A percentile compares a stretch with the other conserved stretches of the same genome.
phyloP scores from a whole-genome alignment of 1,140 invertebrate species.

The Penaeus chinensis region DNA sequence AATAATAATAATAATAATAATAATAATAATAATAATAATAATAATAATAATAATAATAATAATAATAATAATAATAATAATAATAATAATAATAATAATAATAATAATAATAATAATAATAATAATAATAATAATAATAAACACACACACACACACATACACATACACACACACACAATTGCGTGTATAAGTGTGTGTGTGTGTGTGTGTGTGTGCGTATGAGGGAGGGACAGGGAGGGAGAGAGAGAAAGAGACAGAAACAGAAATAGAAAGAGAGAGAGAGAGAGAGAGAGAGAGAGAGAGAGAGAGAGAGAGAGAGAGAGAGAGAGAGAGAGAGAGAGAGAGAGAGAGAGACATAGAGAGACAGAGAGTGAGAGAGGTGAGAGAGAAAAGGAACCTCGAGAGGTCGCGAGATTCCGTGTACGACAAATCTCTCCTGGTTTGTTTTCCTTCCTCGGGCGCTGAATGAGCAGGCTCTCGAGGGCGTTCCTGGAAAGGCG shows the following conservation, averaged over 20 bases:
- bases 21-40: too few species aligned
- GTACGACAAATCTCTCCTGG: slow-evolving; percentile 13
- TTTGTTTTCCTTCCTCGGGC: slow-evolving; percentile 25
- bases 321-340: background rate
- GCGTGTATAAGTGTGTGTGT: background rate
- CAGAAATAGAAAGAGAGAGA: background rate
- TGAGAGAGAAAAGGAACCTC: background rate
- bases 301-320: background rate
- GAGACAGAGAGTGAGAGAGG: background rate
- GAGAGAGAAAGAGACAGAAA: background rate
- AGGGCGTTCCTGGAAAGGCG: background rate
- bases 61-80: too few species aligned
- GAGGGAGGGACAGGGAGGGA: background rate
- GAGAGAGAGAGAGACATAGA: background rate
- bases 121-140: too few species aligned
- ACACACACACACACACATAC: too few species aligned
- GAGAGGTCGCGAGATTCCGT: slow-evolving; percentile 1
- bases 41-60: too few species aligned
- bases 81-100: too few species aligned
- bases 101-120: too few species aligned
- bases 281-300: background rate
- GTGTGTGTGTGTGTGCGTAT: background rate
- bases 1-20: too few species aligned
- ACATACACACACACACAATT: too few species aligned
- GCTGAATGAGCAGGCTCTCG: slow-evolving; percentile 12